Evolutionary conservation across 2,113 vertebrate genomes (phyloP).

Genomic region (Baryphthengus martii): DNA sequence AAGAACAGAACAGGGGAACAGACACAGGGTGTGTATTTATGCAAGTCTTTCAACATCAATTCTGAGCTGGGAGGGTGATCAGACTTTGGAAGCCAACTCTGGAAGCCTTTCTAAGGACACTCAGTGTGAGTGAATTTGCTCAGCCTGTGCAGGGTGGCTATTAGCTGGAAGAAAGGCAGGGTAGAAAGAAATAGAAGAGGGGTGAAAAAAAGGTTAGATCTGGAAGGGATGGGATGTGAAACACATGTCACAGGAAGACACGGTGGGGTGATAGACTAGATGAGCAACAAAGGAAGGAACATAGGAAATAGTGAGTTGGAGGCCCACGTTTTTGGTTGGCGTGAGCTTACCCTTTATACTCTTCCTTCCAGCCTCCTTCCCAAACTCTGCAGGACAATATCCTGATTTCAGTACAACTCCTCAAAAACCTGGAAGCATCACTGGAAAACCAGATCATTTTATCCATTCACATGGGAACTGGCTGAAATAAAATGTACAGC

Average conservation of each 20-base stretch:
- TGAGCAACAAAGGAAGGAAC: slow-evolving; percentile 5
- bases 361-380: slow-evolving; percentile 51
- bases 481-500: slow-evolving; percentile 64
- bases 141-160: neutral
- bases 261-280: slow-evolving; percentile 1
- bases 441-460: slow-evolving; percentile 66
- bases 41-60: slow-evolving; percentile 24
- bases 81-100: slow-evolving; percentile 1
- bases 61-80: neutral
- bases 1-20: slow-evolving; percentile 16
- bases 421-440: slow-evolving; percentile 61
- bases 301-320: slow-evolving; percentile 47
- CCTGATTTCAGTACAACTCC: slow-evolving; percentile 57
- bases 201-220: slow-evolving; percentile 32
- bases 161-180: slow-evolving; percentile 16
- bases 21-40: neutral
- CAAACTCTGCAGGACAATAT: slow-evolving; percentile 62
- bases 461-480: slow-evolving; percentile 63
- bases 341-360: slow-evolving; percentile 13
- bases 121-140: neutral
- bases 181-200: slow-evolving; percentile 6
- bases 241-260: slow-evolving; percentile 35
- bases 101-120: slow-evolving; percentile 40
- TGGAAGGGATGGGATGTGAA: slow-evolving; percentile 23
- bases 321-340: slow-evolving; percentile 22